Percentiles rank a stretch among this genome's conserved stretches.
phyloP scores from a whole-genome alignment of 2,797 vertebrate genomes.

The Enteromius anoplus region DNA sequence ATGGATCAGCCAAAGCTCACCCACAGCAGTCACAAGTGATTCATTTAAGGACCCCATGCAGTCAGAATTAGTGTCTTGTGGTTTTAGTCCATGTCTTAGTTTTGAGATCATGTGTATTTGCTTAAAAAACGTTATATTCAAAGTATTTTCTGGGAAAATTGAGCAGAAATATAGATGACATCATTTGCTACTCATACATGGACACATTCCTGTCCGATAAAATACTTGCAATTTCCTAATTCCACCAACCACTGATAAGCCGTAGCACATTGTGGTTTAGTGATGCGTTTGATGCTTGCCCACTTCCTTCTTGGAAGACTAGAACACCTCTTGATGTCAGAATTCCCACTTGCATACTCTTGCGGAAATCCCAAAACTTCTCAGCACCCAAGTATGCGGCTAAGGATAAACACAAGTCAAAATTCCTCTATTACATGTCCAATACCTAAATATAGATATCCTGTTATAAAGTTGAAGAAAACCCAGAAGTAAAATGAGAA shows the following conservation, averaged over 20 bases:
- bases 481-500: neutral
- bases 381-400: neutral
- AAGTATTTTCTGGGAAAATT: neutral
- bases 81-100: neutral
- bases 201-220: neutral
- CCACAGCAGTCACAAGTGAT: neutral
- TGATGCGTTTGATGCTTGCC: neutral
- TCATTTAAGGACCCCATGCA: constrained; percentile 1
- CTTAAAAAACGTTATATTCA: neutral
- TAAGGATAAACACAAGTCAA: neutral
- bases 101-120: neutral
- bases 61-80: constrained; percentile 11
- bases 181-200: no score
- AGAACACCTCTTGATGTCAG: neutral
- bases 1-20: neutral
- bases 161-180: neutral
- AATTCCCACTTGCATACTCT: no score
- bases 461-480: neutral
- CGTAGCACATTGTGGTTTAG: neutral
- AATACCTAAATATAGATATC: neutral
- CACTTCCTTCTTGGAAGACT: neutral
- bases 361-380: neutral
- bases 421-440: neutral
- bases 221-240: no score
- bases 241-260: neutral